Evolutionary conservation across 64 coral and sea anemone species (phyloP), one percentile per base, ranked within the genome.

Genomic region (Pocillopora verrucosa): DNA sequence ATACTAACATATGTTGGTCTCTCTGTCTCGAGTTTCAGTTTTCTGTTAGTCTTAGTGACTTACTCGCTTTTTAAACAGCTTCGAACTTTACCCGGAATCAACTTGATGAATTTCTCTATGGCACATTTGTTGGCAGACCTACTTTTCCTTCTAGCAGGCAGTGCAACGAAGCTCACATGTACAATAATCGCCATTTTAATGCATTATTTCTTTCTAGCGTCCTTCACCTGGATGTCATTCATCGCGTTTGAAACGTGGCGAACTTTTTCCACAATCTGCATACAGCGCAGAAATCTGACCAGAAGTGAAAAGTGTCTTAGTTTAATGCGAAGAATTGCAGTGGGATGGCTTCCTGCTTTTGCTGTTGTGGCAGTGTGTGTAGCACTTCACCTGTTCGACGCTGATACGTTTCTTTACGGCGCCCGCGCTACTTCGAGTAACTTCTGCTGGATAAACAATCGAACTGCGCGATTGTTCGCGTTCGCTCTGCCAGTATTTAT

Each of bases 241-340:
- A 90, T 89, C 37, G 76, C 88, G 16, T 89, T 90, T 72, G 75
- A 81, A 20, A 90, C 88, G n/a, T 90, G 88, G 88, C 36, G 59
- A 59, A 56, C 45, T 6, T 90, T 90, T 58, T 90, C 88, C 20
- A 22, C 25, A 60, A 51, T 41, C 38, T 14, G 35, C 25, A 16
- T 64, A 36, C 41, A 62, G 22, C 77, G 17, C 37, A 90, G 41
- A 11, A 80, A 73, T 14, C 11, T 34, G 64, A 88, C 17, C 14
- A 81, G 12, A 56, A 56, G 20, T 7, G 11, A 81, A 73, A 69
- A 19, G 65, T 16, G 13, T 12, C 13, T 4, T n/a, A 5, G 70
- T 13, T 59, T 38, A 25, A 37, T 80, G 12, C 37, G 56, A 17
- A 41, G 57, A 17, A 57, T 80, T 58, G 16, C 76, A 65, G 16